These are phyloP conservation scores for Entelurus aequoreus DNA, from an alignment of 2,113 vertebrate species.

Conservation along the genomic window DNA sequence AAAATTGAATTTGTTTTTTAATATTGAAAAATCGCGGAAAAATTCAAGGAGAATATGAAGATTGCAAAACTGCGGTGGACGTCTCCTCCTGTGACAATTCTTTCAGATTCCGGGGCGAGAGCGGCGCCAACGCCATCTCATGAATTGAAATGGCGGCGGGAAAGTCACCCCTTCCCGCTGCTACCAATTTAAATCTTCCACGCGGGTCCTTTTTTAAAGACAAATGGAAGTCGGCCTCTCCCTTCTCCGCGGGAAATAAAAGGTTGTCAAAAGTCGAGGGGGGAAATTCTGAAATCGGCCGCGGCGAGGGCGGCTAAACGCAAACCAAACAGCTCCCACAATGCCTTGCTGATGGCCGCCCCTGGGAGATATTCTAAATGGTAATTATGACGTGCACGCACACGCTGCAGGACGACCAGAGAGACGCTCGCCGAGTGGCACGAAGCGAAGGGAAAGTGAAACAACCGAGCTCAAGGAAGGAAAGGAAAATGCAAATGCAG, in stretches of 20 bases:
- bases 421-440: neutral
- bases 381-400: conserved; percentile 67
- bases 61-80: neutral
- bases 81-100: conserved; percentile 45
- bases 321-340: conserved; percentile 67
- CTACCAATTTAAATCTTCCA: conserved; percentile 77
- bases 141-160: conserved; percentile 61
- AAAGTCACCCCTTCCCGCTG: conserved; percentile 67
- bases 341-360: conserved; percentile 62
- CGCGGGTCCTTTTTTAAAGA: conserved; percentile 64
- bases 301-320: conserved; percentile 64
- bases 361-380: conserved; percentile 78
- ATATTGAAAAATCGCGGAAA: neutral
- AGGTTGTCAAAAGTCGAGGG: conserved; percentile 73
- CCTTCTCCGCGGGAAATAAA: conserved; percentile 61
- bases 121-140: conserved; percentile 58
- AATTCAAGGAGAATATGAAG: neutral
- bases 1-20: neutral
- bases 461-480: conserved; percentile 2
- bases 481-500: conserved; percentile 70
- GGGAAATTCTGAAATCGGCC: conserved; percentile 67
- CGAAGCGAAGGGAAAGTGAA: conserved; percentile 32
- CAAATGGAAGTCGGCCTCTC: conserved; percentile 63
- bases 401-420: conserved; percentile 31
- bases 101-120: conserved; percentile 56